Percentiles rank a stretch among this genome's conserved stretches.
Conservation (phyloP, 64 coral and sea anemone genomes). For the Montipora efflorescens region DNA sequence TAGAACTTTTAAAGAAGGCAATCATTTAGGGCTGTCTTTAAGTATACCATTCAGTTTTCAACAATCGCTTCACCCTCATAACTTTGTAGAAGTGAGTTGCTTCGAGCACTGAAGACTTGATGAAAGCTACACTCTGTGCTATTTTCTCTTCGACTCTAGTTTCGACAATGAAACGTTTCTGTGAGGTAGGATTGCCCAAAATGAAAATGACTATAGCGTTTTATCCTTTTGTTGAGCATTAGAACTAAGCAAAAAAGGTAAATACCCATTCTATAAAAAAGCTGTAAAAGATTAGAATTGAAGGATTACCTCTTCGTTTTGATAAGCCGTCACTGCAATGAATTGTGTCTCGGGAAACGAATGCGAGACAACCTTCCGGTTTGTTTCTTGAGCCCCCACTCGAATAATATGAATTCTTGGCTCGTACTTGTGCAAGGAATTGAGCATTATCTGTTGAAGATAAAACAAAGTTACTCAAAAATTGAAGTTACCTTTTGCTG, state of each 20-base stretch:
- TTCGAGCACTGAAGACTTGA: no score
- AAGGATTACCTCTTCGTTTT: constrained; percentile 94
- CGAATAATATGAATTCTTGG: constrained; percentile 90
- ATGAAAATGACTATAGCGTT: constrained; percentile 1
- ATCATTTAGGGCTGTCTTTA: no score
- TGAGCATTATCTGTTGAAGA: constrained; percentile 93
- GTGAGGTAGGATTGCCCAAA: no score
- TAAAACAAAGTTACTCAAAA: constrained; percentile 46
- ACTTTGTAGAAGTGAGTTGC: no score
- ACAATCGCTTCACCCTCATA: no score
- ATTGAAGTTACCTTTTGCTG: neutral
- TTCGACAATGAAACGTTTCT: no score
- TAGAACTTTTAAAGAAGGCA: no score
- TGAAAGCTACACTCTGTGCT: no score
- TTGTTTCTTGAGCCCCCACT: constrained; percentile 81
- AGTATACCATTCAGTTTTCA: no score
- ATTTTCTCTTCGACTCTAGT: no score
- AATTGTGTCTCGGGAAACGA: constrained; percentile 97
- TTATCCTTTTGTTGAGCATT: neutral
- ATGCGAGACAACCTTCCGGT: constrained; percentile 80
- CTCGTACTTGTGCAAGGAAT: constrained; percentile 98
- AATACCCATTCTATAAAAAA: constrained; percentile 1
- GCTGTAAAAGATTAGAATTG: neutral
- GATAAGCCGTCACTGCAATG: constrained; percentile 97
- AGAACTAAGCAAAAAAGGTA: neutral